Conservation (phyloP, 2,797 vertebrate genomes). For the Pygocentrus nattereri region DNA sequence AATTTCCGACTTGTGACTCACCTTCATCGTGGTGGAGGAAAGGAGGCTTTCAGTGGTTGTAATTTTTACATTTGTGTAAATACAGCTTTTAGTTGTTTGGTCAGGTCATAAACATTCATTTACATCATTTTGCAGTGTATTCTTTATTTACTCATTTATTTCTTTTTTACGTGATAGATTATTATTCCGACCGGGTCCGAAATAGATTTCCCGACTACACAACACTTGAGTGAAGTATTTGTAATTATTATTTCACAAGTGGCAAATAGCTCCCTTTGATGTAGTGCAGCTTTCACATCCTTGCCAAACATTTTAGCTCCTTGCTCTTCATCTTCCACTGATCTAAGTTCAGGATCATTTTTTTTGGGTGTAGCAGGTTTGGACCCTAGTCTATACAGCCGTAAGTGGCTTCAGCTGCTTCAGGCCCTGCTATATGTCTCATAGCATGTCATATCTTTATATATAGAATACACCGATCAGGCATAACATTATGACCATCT, state of each 20-base stretch:
- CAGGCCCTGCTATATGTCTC: neutral
- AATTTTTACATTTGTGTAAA: no score
- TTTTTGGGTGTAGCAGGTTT: neutral
- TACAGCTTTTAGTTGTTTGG: neutral
- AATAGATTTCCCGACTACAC: neutral
- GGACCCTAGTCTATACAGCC: neutral
- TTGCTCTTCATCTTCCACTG: neutral
- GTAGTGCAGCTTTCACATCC: no score
- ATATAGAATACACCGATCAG: no score
- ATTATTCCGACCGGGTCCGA: no score
- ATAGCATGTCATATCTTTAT: neutral
- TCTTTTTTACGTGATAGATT: no score
- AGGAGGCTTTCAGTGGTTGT: no score
- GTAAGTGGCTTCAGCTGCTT: neutral
- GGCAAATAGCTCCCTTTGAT: neutral
- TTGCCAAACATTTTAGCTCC: neutral
- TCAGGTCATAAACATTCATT: no score
- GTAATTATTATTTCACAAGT: neutral
- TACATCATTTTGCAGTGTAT: no score
- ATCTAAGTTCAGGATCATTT: neutral
- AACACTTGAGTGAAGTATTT: neutral
- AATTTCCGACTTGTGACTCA: neutral
- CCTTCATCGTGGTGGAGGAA: no score
- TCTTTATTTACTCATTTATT: no score
- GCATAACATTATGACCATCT: no score